Conservation (phyloP, 2,888 invertebrate genomes). For the Stenodera caucasica region DNA sequence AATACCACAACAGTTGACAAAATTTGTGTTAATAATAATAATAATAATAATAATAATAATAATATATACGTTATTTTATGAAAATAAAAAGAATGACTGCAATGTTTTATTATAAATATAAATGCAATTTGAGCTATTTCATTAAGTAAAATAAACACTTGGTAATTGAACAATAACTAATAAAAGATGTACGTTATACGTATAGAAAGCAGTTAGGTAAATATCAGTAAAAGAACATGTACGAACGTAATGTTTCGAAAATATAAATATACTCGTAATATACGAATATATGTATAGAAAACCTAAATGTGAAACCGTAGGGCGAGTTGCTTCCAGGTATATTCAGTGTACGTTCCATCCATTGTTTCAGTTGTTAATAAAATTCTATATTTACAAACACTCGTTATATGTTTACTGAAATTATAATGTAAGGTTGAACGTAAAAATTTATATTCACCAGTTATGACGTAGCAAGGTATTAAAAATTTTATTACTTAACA, state of each 20-base stretch:
- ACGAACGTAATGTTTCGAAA: slow-evolving; percentile 18
- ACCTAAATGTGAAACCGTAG: slow-evolving; percentile 8
- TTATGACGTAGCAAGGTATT: slow-evolving; percentile 24
- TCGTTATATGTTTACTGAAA: slow-evolving; percentile 24
- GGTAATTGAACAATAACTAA: slow-evolving; percentile 25
- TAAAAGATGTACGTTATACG: slow-evolving; percentile 18
- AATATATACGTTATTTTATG: no score
- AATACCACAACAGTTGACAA: not conserved
- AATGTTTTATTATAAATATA: no score
- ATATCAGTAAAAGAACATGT: slow-evolving; percentile 19
- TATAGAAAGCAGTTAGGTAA: slow-evolving; percentile 24
- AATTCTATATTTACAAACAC: slow-evolving; percentile 24
- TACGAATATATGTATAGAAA: slow-evolving; percentile 6
- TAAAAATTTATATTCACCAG: slow-evolving; percentile 22
- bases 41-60: no score
- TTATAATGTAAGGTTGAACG: slow-evolving; percentile 22
- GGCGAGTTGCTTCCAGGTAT: slow-evolving; percentile 17
- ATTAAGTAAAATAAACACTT: slow-evolving; percentile 25
- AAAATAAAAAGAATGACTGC: no score
- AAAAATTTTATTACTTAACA: slow-evolving; percentile 19
- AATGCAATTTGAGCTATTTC: slow-evolving; percentile 4
- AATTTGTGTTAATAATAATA: not conserved
- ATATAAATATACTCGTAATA: slow-evolving; percentile 10
- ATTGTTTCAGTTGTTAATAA: slow-evolving; percentile 23
- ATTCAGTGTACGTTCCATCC: slow-evolving; percentile 12